Evolutionary conservation across 2,888 invertebrate genomes (phyloP).

Genomic region (Charanyca ferruginea): DNA sequence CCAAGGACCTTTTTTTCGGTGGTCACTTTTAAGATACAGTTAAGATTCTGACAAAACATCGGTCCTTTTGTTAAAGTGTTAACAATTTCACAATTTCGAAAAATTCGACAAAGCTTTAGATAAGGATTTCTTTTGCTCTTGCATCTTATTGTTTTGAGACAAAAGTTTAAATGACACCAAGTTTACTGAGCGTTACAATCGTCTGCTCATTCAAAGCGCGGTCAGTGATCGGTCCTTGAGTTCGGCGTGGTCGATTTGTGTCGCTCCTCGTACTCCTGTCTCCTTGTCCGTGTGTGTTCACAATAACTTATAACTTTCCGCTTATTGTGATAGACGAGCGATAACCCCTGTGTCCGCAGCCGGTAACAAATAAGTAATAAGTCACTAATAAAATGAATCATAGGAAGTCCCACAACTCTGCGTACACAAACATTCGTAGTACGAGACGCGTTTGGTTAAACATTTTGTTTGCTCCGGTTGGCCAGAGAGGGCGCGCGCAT

Average conservation of each 20-base stretch:
- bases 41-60: constrained; percentile 69
- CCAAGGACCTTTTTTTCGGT: constrained; percentile 79
- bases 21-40: constrained; percentile 85
- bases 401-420: constrained; percentile 70
- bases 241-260: constrained; percentile 58
- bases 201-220: constrained; percentile 65
- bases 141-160: constrained; percentile 58
- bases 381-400: constrained; percentile 78
- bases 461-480: constrained; percentile 57
- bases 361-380: constrained; percentile 76
- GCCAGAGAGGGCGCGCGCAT: constrained; percentile 45
- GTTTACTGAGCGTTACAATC: constrained; percentile 65
- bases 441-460: constrained; percentile 40
- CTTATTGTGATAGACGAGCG: constrained; percentile 78
- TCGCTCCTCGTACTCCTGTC: constrained; percentile 36
- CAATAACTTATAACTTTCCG: constrained; percentile 74
- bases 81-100: constrained; percentile 73
- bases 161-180: constrained; percentile 65
- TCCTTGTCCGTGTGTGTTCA: constrained; percentile 58
- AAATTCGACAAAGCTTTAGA: constrained; percentile 60
- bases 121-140: constrained; percentile 59
- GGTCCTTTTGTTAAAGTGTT: constrained; percentile 81
- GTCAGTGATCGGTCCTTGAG: constrained; percentile 66
- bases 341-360: constrained; percentile 82
- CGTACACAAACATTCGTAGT: constrained; percentile 34